Evolutionary conservation across 2,888 invertebrate genomes (phyloP), one percentile per base, ranked within the genome.

Genomic region (Leptinotarsa juncta): DNA sequence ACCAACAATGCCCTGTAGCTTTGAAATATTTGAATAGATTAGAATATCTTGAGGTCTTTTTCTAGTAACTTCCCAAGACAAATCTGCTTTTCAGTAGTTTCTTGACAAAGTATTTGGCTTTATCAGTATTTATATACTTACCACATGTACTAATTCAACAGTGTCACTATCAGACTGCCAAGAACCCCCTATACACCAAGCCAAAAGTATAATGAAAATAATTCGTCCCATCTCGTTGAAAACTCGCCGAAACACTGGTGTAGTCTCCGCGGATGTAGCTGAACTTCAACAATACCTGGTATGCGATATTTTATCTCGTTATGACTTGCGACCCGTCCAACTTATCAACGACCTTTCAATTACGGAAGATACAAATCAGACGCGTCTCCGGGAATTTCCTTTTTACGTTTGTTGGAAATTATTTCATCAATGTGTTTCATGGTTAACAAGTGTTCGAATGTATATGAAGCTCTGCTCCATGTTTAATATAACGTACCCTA

Each of bases 151-250:
- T 10, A 32, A 62, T 26, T 42, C 32, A 16, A 62, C 32, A 62
- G 62, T 62, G 16, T 62, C 62, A 32, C 62, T 62, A 32, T 62
- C 62, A 42, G 62, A 32, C n/a, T 62, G 62, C n/a, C 32, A 18
- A 26, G 62, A 62, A n/a, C 3, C 7, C 7, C 16, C 42, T 15
- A 42, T 10, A n/a, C 5, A 62, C n/a, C 42, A 32, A 62, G 62
- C 62, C 12, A 32, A n/a, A 32, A 62, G 14, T 16, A 62, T 12
- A 42, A 16, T 16, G n/a, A 42, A 18, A 62, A 62, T 3, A 18
- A 15, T 62, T 32, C 14, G 26, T 7, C 0, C n/a, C 62, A 62
- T 62, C 10, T 62, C 42, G 26, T 42, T n/a, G 42, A 42, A 42
- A 42, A 42, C 42, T 42, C 42, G 26, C 5, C 62, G 32, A 57